Conservation (phyloP, 2,113 vertebrate genomes). For the Otocyon megalotis region DNA sequence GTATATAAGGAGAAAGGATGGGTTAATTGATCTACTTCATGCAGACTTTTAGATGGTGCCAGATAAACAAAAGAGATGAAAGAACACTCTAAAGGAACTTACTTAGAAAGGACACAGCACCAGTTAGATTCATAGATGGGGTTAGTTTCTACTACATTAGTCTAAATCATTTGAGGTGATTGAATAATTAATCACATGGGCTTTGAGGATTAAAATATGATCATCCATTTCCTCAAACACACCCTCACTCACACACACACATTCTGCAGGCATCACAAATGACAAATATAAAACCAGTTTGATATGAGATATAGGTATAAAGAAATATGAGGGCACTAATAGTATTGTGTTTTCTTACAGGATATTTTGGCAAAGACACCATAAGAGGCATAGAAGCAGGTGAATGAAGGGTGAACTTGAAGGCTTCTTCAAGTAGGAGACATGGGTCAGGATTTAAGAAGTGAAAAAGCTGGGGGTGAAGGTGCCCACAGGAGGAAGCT, state of each 20-base stretch:
- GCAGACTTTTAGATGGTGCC: background rate
- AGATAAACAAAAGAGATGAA: background rate
- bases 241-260: background rate
- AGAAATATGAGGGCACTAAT: background rate
- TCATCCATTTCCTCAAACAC: too few species aligned
- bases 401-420: background rate
- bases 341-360: background rate
- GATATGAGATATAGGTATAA: background rate
- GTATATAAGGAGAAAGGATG: background rate
- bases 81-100: background rate
- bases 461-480: too few species aligned
- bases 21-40: background rate
- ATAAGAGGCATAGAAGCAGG: background rate
- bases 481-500: background rate
- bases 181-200: background rate
- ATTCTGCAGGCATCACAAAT: background rate
- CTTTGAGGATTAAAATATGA: background rate
- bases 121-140: background rate
- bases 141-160: background rate
- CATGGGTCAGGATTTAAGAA: background rate
- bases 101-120: too few species aligned
- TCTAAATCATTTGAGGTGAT: background rate
- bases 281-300: background rate
- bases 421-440: background rate
- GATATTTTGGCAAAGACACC: background rate